Percentiles rank a stretch among this genome's conserved stretches.
phyloP scores from a whole-genome alignment of 2,888 invertebrate species.

The Hartigia nigra region DNA sequence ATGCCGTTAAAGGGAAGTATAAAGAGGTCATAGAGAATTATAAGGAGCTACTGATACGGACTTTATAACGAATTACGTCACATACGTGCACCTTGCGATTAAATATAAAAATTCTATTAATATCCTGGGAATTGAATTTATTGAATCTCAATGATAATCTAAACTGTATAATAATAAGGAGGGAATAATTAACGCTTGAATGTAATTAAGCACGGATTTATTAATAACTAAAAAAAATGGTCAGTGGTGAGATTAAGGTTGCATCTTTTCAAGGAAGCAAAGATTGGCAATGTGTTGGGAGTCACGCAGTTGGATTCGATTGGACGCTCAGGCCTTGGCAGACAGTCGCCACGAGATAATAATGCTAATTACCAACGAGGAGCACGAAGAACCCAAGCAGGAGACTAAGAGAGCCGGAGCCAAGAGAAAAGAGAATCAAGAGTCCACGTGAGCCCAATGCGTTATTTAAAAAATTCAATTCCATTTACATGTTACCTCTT shows the following conservation, averaged over 20 bases:
- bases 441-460: constrained; percentile 19
- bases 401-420: background rate
- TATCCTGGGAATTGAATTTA: background rate
- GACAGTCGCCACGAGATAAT: constrained; percentile 45
- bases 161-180: background rate
- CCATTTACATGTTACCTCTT: constrained; percentile 52
- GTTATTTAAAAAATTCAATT: constrained; percentile 52
- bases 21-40: constrained; percentile 6
- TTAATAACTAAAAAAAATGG: constrained; percentile 16
- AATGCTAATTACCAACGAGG: constrained; percentile 49
- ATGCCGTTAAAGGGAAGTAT: constrained; percentile 23
- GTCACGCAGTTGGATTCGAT: constrained; percentile 31
- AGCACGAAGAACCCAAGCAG: constrained; percentile 22
- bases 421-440: background rate
- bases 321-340: constrained; percentile 20
- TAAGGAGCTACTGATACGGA: background rate
- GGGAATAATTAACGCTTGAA: background rate
- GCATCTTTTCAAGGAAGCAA: constrained; percentile 28
- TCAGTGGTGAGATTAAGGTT: constrained; percentile 34
- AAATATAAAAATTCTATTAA: background rate
- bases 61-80: background rate
- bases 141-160: background rate
- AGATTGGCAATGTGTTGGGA: constrained; percentile 19
- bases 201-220: background rate
- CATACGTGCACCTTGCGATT: background rate